These are phyloP conservation scores for Drosophila virilis DNA, from an alignment of 1,140 invertebrate genomes.

Conservation along the genomic window DNA sequence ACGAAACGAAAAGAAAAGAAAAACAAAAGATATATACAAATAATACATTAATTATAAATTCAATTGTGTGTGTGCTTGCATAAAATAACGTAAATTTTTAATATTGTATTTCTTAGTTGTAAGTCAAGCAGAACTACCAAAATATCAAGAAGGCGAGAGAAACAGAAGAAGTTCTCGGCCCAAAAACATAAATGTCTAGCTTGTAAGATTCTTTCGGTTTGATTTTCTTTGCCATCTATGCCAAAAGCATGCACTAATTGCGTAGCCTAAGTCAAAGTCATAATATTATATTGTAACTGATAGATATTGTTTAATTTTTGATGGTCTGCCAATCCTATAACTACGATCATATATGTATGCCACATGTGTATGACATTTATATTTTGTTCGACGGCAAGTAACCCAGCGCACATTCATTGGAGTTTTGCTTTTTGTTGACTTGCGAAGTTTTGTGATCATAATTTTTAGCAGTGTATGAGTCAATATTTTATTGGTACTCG, in stretches of 20 bases:
- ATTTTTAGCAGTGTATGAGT: conserved; percentile 61
- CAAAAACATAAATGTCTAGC: conserved; percentile 3
- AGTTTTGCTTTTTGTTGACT: conserved; percentile 40
- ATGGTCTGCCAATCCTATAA: conserved; percentile 46
- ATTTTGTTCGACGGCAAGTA: conserved; percentile 21
- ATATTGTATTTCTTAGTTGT: conserved; percentile 73
- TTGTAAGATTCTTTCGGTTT: conserved; percentile 28
- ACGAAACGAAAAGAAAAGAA: conserved; percentile 10
- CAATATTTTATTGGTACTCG: conserved; percentile 15
- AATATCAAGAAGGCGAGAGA: conserved; percentile 51
- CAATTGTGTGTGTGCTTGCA: conserved; percentile 43
- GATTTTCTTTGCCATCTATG: conserved; percentile 71
- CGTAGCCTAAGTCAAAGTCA: conserved; percentile 76
- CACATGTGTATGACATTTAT: conserved; percentile 22
- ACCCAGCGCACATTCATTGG: conserved; percentile 25
- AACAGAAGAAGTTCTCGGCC: neutral
- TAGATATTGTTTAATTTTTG: conserved; percentile 52
- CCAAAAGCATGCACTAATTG: conserved; percentile 70
- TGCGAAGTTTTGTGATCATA: conserved; percentile 66
- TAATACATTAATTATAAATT: conserved; percentile 26
- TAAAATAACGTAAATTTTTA: conserved; percentile 66
- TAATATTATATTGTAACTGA: conserved; percentile 69
- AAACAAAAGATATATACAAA: conserved; percentile 13
- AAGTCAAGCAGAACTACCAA: conserved; percentile 63
- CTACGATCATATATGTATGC: conserved; percentile 34